phyloP scores from a whole-genome alignment of 2,888 invertebrate genomes.

The Phyllotreta cruciferae region DNA sequence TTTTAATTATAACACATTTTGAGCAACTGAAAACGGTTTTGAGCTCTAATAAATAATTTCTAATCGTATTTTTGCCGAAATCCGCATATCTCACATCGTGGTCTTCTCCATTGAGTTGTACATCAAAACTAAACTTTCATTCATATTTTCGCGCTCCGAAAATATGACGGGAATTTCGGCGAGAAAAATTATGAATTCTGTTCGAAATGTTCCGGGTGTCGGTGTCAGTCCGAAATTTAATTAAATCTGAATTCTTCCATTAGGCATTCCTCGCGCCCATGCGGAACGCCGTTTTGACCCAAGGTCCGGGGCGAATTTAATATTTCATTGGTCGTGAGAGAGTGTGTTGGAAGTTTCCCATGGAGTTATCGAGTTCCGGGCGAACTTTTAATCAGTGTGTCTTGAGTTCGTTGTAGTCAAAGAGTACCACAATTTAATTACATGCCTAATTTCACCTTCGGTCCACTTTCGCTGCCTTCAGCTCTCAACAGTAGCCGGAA shows the following conservation, averaged over 20 bases:
- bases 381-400: conserved; percentile 23
- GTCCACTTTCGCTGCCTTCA: conserved; percentile 22
- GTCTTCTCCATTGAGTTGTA: no score
- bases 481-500: conserved; percentile 1
- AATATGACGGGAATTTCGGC: no score
- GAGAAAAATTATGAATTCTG: conserved; percentile 4
- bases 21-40: no score
- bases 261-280: background rate
- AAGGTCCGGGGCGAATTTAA: conserved; percentile 1
- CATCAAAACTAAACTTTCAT: no score
- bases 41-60: no score
- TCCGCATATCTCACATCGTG: no score
- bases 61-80: no score
- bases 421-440: conserved; percentile 22
- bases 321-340: conserved; percentile 12
- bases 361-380: conserved; percentile 8
- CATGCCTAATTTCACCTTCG: conserved; percentile 17
- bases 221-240: conserved; percentile 14
- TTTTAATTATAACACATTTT: no score
- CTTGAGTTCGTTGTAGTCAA: conserved; percentile 7
- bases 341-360: conserved; percentile 13
- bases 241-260: conserved; percentile 14
- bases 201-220: conserved; percentile 4
- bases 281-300: background rate
- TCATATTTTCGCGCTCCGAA: no score